Evolutionary conservation across 2,113 vertebrate species (phyloP).

Genomic region (Steatornis caripensis): DNA sequence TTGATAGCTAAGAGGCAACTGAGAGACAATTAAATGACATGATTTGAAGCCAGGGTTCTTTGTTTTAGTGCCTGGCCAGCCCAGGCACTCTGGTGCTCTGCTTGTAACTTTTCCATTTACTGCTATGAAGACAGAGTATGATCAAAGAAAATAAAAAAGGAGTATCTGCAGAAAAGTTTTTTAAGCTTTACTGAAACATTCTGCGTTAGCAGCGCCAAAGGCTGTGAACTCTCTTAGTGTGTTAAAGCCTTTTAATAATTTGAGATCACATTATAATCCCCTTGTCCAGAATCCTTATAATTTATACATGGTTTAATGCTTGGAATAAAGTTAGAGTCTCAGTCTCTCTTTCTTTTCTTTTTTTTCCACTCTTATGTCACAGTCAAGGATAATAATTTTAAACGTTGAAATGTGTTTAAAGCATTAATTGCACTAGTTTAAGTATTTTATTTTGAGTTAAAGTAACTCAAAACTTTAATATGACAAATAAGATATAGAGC

Average conservation of each 20-base stretch:
- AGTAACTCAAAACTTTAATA: conserved; percentile 33
- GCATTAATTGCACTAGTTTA: conserved; percentile 1
- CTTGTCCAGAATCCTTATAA: conserved; percentile 45
- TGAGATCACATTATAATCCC: conserved; percentile 49
- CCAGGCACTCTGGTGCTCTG: not conserved
- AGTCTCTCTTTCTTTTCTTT: not conserved
- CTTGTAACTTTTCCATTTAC: conserved; percentile 25
- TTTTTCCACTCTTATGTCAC: not conserved
- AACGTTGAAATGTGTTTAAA: conserved; percentile 13
- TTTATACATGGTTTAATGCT: conserved; percentile 40
- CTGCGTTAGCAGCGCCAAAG: not conserved
- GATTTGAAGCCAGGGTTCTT: not conserved
- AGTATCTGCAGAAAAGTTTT: conserved; percentile 53
- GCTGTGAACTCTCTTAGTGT: not conserved
- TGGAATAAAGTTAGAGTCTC: conserved; percentile 32
- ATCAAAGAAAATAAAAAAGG: conserved; percentile 49
- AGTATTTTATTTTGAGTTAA: conserved; percentile 23
- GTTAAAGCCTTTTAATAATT: conserved; percentile 55
- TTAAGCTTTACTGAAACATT: conserved; percentile 28
- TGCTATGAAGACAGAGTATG: conserved; percentile 17
- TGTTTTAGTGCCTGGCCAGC: conserved; percentile 1
- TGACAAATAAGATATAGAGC: not conserved
- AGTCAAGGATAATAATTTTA: conserved; percentile 24
- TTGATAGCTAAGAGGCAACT: not conserved
- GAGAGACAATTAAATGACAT: not conserved